A percentile compares a stretch with the other conserved stretches of the same genome.
Conservation (phyloP, 92 coral and sea anemone species). For the Actinernus sp. region DNA sequence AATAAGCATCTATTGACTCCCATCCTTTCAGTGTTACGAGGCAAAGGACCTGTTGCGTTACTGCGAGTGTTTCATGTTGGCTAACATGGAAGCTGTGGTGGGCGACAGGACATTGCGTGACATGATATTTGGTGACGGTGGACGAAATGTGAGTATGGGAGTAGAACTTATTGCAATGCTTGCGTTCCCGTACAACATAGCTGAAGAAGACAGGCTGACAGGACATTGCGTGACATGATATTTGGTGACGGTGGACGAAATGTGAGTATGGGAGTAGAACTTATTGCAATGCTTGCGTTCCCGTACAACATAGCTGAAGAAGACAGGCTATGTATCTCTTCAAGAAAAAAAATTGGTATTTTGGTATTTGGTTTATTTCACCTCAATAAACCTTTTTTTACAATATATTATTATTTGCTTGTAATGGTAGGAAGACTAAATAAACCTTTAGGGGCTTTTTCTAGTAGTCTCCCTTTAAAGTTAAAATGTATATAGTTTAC, state of each 20-base stretch:
- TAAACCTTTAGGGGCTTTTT: too few species aligned
- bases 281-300: neutral
- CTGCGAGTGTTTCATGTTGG: conserved; percentile 61
- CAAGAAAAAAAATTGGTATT: too few species aligned
- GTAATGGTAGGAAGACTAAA: too few species aligned
- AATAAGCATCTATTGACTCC: neutral
- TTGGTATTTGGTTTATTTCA: too few species aligned
- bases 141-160: conserved; percentile 31
- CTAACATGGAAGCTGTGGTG: conserved; percentile 45
- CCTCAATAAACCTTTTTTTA: too few species aligned
- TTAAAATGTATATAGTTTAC: too few species aligned
- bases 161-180: neutral
- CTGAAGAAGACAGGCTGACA: too few species aligned
- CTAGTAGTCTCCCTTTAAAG: too few species aligned
- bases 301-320: too few species aligned
- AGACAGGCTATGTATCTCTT: too few species aligned
- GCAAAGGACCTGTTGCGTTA: conserved; percentile 40
- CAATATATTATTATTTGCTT: too few species aligned
- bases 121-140: conserved; percentile 28
- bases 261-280: conserved; percentile 13
- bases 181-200: too few species aligned
- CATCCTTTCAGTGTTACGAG: conserved; percentile 38
- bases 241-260: conserved; percentile 31
- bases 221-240: conserved; percentile 26
- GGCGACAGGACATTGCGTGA: conserved; percentile 36